Base-by-base conservation (phyloP, 2,113 vertebrate species). In the Kryptolebias marmoratus region DNA sequence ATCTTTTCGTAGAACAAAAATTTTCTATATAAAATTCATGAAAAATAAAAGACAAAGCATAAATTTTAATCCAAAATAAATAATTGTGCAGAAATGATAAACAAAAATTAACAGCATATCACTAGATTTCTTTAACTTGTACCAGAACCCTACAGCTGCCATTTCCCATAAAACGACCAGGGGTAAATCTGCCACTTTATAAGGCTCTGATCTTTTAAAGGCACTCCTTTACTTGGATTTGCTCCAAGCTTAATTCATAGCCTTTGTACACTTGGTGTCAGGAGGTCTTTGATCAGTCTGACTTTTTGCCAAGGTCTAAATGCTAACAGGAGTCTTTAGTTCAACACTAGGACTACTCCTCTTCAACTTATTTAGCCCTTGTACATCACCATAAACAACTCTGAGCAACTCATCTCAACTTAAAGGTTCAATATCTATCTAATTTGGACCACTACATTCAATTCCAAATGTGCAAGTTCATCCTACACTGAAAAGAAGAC, bases 191-290 rank as follows among this genome's bases (percentile, higher is more conserved):
- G 76, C 80, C 74, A 84, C 71, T 72, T 85, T 74, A 72, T 83
- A 75, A 57, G 55, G 78, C 74, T 85, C 64, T 86, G 80, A 87
- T 89, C 84, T 87, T 39, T 85, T 71, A 62, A 83, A 87, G 69
- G 79, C 66, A 75, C 76, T 84, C 74, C 39, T 62, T 77, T 75
- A 48, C 76, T 78, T 84, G 76, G 78, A 80, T 77, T 82, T 76
- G 32, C 68, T 85, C 73, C 78, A 62, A 80, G 70, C 65, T 77
- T 84, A 84, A 79, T 66, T 71, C 61, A 75, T 73, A 68, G 72
- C 69, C 73, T 76, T 82, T 81, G 53, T 67, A 49, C 68, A 75
- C 44, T 44, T 42, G 1, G 32, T 87, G 71, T 84, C 82, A 81
- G 59, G 39, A 53, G 79, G 48, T 78, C 73, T 88, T 89, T 88